Conservation (phyloP, 2,888 invertebrate genomes). For the Plebejus argus region DNA sequence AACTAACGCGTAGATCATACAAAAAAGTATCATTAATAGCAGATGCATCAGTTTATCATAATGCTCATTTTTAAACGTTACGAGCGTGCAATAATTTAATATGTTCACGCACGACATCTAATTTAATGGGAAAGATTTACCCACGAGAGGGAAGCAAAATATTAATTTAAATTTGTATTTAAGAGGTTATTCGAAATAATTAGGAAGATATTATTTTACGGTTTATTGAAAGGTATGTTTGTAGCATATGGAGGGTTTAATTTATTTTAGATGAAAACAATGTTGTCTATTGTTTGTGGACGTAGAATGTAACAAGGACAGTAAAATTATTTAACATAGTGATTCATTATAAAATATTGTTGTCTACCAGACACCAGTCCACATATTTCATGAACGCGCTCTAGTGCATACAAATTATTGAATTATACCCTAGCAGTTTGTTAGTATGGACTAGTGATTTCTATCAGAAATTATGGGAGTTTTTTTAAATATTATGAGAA, state of each 20-base stretch:
- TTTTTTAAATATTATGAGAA: too few species aligned
- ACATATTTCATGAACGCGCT: not conserved
- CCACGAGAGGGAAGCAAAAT: slow-evolving; percentile 62
- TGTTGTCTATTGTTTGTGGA: not conserved
- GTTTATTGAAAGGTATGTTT: not conserved
- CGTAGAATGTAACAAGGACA: not conserved
- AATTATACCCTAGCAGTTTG: too few species aligned
- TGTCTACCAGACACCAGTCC: not conserved
- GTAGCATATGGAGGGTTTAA: not conserved
- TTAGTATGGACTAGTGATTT: too few species aligned
- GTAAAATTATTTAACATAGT: not conserved
- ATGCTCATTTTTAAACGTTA: slow-evolving; percentile 66
- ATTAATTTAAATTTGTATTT: slow-evolving; percentile 61
- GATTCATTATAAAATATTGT: not conserved
- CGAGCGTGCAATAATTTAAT: slow-evolving; percentile 78
- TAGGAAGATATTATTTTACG: not conserved
- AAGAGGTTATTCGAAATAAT: slow-evolving; percentile 48
- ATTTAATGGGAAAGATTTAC: slow-evolving; percentile 67
- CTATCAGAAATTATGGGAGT: too few species aligned
- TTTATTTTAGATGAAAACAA: not conserved
- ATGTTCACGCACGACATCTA: slow-evolving; percentile 75
- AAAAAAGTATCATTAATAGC: slow-evolving; percentile 65
- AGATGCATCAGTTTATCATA: slow-evolving; percentile 62
- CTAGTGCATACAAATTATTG: not conserved
- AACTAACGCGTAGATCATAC: slow-evolving; percentile 62